Evolutionary conservation across 2,797 vertebrate genomes (phyloP), one percentile per base, ranked within the genome.

Genomic region (Acrocephalus scirpaceus): DNA sequence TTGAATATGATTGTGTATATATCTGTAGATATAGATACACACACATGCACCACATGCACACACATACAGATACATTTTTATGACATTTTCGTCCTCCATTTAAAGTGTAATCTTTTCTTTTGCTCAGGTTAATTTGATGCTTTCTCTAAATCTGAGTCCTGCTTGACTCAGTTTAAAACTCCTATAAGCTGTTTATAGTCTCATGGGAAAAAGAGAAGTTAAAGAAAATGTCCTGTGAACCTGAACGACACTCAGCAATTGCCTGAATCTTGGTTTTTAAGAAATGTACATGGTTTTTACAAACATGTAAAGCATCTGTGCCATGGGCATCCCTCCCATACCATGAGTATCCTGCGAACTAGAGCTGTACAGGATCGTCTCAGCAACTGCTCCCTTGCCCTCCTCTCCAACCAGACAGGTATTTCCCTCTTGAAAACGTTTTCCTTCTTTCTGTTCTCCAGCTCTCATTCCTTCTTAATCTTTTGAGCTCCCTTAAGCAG

Each of bases 321-420:
- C 36, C 7, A 11, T 29, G 5, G 61, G 4, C 57, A 38, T 48
- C 20, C 16, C 17, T 65, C 26, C 53, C 5, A 2, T 1, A 5
- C 9, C 38, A 42, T 20, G 14, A 75, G 14, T 34, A 42, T n/a
- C 38, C 10, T 65, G 10, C 38, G 69, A 79, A 66, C 3, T 29
- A 18, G 5, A 45, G 50, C 11, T 1, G 0, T 27, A 47, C 30
- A 42, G 32, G 23, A 56, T 4, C 1, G 0, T 47, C 58, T 69
- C 32, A 51, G 47, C 16, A 4, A 9, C 25, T 69, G 18, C 27
- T 82, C 25, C 47, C 18, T 57, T 36, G 3, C 14, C 7, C 11
- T 85, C 11, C 16, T 47, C 13, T 19, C 16, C 19, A 66, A 5
- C 1, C 45, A 13, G 1, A 0, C 42, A 73, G 20, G 25, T 44